Conservation (phyloP, 2,797 vertebrate genomes). For the Sebastes aleutianus region DNA sequence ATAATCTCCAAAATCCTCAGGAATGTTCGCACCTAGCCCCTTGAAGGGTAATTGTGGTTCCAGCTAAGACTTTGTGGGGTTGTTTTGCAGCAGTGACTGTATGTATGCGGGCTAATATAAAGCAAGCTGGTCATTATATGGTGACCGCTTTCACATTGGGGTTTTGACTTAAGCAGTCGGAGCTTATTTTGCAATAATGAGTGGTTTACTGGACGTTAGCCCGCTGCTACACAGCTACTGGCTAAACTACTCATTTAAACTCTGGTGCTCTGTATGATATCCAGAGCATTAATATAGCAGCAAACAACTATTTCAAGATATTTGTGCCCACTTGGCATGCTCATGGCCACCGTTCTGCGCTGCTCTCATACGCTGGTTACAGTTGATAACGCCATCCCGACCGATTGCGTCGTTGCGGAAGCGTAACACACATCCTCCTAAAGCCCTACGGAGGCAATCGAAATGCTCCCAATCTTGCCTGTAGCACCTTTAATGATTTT, state of each 20-base stretch:
- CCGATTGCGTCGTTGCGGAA: too few relatives aligned
- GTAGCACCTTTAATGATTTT: neutral
- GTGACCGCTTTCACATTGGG: conserved; percentile 2
- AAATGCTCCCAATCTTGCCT: too few relatives aligned
- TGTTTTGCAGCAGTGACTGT: conserved; percentile 6
- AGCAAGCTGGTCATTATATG: conserved; percentile 24
- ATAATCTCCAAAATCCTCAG: conserved; percentile 26
- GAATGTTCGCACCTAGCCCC: conserved; percentile 19
- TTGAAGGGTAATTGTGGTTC: conserved; percentile 13
- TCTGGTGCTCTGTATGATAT: neutral
- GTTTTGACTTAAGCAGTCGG: neutral
- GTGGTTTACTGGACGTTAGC: conserved; percentile 8
- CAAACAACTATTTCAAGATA: too few relatives aligned
- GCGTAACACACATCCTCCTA: too few relatives aligned
- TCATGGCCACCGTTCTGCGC: too few relatives aligned
- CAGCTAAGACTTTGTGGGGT: conserved; percentile 1
- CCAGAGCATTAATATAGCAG: too few relatives aligned
- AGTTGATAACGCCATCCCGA: too few relatives aligned
- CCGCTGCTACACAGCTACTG: neutral
- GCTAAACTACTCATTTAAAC: neutral
- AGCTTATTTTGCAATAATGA: conserved; percentile 29
- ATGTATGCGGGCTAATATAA: conserved; percentile 2
- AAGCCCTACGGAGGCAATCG: too few relatives aligned
- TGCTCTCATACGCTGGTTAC: too few relatives aligned
- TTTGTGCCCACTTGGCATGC: too few relatives aligned